These are phyloP conservation scores for Lithosia quadra DNA, from an alignment of 2,888 invertebrate species.

Conservation along the genomic window DNA sequence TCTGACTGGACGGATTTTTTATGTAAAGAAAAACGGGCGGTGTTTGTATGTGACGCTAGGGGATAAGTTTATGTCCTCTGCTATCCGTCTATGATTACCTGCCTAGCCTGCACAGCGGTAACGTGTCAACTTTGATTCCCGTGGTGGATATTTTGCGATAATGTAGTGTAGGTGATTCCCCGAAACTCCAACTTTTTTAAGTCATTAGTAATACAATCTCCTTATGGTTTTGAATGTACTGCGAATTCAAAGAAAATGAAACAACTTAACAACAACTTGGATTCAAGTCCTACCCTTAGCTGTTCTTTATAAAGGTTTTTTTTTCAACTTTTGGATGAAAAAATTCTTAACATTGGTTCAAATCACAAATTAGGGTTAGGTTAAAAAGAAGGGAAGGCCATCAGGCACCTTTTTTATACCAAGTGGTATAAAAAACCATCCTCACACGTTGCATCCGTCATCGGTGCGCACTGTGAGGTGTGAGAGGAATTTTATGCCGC, in stretches of 20 bases:
- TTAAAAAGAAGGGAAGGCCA: background rate
- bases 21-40: constrained; percentile 35
- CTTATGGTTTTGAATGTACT: background rate
- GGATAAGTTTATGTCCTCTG: constrained; percentile 19
- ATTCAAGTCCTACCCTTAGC: background rate
- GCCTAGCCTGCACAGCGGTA: background rate
- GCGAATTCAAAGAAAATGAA: background rate
- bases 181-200: background rate
- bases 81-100: constrained; percentile 8
- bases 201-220: background rate
- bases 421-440: too few relatives aligned
- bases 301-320: background rate
- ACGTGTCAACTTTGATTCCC: background rate
- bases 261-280: background rate
- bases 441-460: too few relatives aligned
- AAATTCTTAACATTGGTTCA: background rate
- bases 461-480: too few relatives aligned
- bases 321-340: background rate
- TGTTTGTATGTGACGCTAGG: constrained; percentile 22
- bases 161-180: background rate
- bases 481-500: too few relatives aligned
- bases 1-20: constrained; percentile 44
- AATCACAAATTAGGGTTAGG: background rate
- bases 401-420: background rate
- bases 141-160: background rate